phyloP scores from a whole-genome alignment of 2,888 invertebrate species.

The Lapara coniferarum region DNA sequence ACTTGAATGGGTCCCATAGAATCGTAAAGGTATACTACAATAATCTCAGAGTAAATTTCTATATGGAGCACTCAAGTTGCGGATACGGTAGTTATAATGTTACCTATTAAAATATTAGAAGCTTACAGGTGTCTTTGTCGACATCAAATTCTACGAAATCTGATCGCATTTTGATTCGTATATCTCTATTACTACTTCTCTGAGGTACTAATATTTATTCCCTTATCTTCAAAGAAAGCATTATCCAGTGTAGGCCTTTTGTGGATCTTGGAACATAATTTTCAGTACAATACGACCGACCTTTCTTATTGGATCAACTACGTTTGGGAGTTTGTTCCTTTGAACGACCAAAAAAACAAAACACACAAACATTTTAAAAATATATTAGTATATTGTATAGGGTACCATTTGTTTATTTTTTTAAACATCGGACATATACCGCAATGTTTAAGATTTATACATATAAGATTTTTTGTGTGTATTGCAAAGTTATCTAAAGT shows the following conservation, averaged over 20 bases:
- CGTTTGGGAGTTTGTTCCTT: conserved; percentile 3
- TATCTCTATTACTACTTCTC: not conserved
- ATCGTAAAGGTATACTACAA: not conserved
- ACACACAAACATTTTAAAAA: not conserved
- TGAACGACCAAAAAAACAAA: not conserved
- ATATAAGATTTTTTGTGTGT: too few relatives aligned
- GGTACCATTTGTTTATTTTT: too few relatives aligned
- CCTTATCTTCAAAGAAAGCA: conserved; percentile 34
- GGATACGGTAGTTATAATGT: not conserved
- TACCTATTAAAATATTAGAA: not conserved
- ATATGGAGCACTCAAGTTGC: not conserved
- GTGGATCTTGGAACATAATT: conserved; percentile 42
- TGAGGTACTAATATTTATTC: not conserved
- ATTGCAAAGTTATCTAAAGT: too few relatives aligned
- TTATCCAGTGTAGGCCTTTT: conserved; percentile 43
- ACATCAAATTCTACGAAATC: not conserved
- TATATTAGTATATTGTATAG: too few relatives aligned
- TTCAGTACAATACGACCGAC: conserved; percentile 39
- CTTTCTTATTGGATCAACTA: conserved; percentile 6
- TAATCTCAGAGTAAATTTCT: conserved; percentile 1
- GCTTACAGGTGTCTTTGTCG: not conserved
- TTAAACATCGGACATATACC: too few relatives aligned
- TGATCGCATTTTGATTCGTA: not conserved
- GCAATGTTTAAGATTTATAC: too few relatives aligned
- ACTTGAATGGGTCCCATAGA: conserved; percentile 5